phyloP scores from a whole-genome alignment of 2,888 invertebrate genomes.

The Acrobasis repandana region DNA sequence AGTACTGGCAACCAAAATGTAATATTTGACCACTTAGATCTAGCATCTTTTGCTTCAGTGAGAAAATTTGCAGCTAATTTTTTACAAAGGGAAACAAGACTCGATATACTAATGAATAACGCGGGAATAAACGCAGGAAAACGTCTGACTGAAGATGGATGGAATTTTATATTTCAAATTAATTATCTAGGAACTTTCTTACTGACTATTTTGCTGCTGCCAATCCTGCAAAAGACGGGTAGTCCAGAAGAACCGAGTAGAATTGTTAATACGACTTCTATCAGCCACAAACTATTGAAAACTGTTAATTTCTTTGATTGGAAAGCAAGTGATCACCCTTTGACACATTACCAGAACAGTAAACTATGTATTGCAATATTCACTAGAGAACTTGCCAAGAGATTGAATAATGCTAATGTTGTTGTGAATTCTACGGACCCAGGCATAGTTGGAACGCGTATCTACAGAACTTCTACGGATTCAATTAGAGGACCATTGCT shows the following conservation, averaged over 20 bases:
- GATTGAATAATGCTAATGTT: background rate
- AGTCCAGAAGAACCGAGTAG: constrained; percentile 82
- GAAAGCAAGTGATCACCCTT: background rate
- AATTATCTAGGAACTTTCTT: constrained; percentile 95
- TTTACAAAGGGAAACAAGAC: constrained; percentile 82
- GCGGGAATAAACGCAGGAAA: constrained; percentile 86
- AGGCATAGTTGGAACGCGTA: constrained; percentile 36
- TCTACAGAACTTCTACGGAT: background rate
- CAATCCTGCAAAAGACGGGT: constrained; percentile 82
- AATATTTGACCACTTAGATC: constrained; percentile 85
- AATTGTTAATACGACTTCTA: constrained; percentile 87
- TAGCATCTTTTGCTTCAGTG: constrained; percentile 86
- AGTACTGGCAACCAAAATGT: constrained; percentile 86
- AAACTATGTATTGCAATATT: constrained; percentile 30
- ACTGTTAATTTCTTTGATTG: background rate
- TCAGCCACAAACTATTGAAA: constrained; percentile 72
- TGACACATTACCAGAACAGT: constrained; percentile 28
- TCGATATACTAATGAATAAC: constrained; percentile 91
- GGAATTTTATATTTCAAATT: constrained; percentile 92
- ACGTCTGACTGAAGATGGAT: constrained; percentile 86
- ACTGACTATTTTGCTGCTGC: constrained; percentile 90
- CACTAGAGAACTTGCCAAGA: constrained; percentile 21
- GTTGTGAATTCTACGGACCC: constrained; percentile 37
- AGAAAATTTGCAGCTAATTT: constrained; percentile 89
- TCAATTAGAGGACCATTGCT: constrained; percentile 45